Base-by-base conservation (phyloP, 2,113 vertebrate genomes). In the Chionomys nivalis region DNA sequence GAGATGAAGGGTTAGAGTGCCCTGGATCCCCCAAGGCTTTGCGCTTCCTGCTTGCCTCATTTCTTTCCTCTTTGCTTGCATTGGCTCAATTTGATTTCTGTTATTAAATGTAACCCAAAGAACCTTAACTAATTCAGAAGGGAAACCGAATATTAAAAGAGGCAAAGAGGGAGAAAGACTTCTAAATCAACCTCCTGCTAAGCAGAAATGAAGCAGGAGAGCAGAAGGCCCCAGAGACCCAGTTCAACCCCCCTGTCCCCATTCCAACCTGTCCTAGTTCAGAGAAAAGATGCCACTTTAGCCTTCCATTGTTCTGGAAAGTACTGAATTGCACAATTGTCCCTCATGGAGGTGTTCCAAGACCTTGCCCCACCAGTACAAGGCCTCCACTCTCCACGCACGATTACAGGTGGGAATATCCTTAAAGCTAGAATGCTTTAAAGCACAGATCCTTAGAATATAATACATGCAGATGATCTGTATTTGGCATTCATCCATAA, bases 101-200 rank as follows among this genome's bases (percentile, higher is more conserved):
- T 94, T 96, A 96, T 94, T 95, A 92, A 97, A 89, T 95, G 49
- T 93, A 95, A 92, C 79, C 76, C 52, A 92, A 93, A 95, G 90
- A 97, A 86, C 61, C 86, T 96, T 94, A 87, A 78, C 90, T 82
- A 93, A 94, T 90, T 88, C 65, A 90, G 58, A 44, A 76, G 61
- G 58, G 94, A 98, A 93, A 88, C 44, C 81, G 91, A 96, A 94
- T 95, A 97, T 95, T 93, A 96, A 92, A 52, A 92, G 72, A 87
- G 26, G 58, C 26, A 93, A 95, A 88, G 90, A 52, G 23, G 44
- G 55, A 93, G 82, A 92, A 92, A 47, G 92, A 49, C 55, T 89
- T 95, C 85, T 86, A 88, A 89, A 95, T 76, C 77, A 63, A 44
- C 92, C 88, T 88, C 65, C 81, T 94, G 89, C 88, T 68, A 65